Conservation (phyloP, 2,797 vertebrate species). For the Malurus leucopterus region DNA sequence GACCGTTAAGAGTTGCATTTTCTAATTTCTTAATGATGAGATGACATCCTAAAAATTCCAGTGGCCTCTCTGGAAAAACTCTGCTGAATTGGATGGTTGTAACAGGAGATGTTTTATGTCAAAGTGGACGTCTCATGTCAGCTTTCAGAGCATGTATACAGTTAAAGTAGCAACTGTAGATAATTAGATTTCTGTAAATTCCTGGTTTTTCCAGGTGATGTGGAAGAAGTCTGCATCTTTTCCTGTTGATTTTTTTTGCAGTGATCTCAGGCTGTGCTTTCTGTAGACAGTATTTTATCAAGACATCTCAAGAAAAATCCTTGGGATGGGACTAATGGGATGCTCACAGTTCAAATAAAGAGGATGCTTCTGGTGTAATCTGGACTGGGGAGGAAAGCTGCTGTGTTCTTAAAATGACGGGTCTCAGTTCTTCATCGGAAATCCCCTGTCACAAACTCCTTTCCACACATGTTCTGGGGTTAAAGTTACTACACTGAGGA, state of each 20-base stretch:
- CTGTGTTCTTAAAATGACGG: not conserved
- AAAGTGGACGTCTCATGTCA: not conserved
- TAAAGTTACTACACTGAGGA: not conserved
- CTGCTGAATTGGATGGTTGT: fast-evolving
- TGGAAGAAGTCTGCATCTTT: not conserved
- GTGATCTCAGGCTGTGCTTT: not conserved
- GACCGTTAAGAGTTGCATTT: not conserved
- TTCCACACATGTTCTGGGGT: not conserved
- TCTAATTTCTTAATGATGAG: not conserved
- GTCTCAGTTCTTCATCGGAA: not conserved
- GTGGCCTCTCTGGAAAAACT: not conserved
- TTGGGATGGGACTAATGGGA: not conserved
- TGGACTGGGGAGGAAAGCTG: not conserved
- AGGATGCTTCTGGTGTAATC: not conserved
- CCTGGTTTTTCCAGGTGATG: not conserved
- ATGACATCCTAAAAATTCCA: constrained; percentile 3
- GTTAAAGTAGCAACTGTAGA: not conserved
- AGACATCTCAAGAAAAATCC: not conserved
- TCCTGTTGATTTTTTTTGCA: not conserved
- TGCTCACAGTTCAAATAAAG: not conserved
- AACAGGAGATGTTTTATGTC: not conserved
- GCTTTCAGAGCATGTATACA: not conserved
- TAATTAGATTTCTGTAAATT: not conserved
- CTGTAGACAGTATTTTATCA: not conserved
- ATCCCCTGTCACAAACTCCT: not conserved